These are phyloP conservation scores for Phylloscopus trochilus DNA, from an alignment of 2,113 vertebrate genomes.

Conservation along the genomic window DNA sequence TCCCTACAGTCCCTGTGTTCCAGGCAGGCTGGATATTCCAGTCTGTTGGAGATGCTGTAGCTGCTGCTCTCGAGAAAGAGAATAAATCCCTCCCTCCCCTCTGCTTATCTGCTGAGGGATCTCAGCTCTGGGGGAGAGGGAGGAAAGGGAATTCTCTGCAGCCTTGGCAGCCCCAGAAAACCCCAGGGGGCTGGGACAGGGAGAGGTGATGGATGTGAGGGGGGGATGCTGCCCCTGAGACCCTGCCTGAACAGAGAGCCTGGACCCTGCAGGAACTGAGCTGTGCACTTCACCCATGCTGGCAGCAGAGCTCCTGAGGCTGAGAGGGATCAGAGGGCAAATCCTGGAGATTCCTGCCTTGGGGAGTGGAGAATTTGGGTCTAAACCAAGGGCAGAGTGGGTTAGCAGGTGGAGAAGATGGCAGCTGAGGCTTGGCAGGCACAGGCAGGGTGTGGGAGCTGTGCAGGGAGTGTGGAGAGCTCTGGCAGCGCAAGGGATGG, in stretches of 20 bases:
- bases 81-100: neutral
- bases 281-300: neutral
- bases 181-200: neutral
- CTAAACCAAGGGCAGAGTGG: neutral
- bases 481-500: neutral
- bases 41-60: neutral
- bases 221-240: neutral
- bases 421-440: rapidly evolving
- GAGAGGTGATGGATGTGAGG: neutral
- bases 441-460: neutral
- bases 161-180: neutral
- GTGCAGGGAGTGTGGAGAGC: neutral
- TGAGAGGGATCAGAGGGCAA: neutral
- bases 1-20: neutral
- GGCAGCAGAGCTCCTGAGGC: neutral
- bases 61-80: neutral
- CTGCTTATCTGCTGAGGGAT: neutral
- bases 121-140: neutral
- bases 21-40: neutral
- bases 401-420: neutral
- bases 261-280: neutral
- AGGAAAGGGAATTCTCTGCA: neutral
- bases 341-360: neutral
- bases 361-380: neutral
- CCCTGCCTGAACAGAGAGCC: no score